A percentile compares a stretch with the other conserved stretches of the same genome.
Evolutionary conservation across 2,113 vertebrate genomes (phyloP).

Genomic region (Atractosteus spatula): DNA sequence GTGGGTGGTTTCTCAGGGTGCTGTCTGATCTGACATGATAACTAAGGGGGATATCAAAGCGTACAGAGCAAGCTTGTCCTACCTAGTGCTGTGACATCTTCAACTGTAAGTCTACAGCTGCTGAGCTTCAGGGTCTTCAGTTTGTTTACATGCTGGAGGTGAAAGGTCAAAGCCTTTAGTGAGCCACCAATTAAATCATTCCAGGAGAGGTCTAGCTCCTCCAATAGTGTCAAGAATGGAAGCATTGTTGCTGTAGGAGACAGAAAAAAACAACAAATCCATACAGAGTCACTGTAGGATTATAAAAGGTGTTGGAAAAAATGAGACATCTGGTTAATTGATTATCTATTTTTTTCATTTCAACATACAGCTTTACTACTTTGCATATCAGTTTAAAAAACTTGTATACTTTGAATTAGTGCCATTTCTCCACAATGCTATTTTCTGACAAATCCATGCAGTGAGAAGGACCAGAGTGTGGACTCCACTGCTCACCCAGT

Average conservation of each 20-base stretch:
- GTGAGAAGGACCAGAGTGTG: no score
- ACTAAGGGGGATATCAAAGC: background rate
- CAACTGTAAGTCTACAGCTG: conserved; percentile 70
- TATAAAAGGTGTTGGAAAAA: no score
- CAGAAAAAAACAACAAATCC: conserved; percentile 7
- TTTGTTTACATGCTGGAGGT: conserved; percentile 63
- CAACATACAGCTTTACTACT: background rate
- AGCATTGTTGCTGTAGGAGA: conserved; percentile 60
- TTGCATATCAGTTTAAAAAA: no score
- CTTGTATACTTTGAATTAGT: no score
- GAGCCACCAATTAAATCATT: conserved; percentile 75
- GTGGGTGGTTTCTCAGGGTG: no score
- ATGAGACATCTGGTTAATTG: no score
- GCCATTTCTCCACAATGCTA: background rate
- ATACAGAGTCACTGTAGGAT: background rate
- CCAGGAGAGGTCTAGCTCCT: conserved; percentile 84
- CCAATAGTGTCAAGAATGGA: conserved; percentile 68
- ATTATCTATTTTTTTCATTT: background rate
- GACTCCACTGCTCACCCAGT: conserved; percentile 57
- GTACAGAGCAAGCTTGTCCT: conserved; percentile 16
- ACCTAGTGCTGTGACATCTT: conserved; percentile 76
- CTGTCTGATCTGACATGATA: background rate
- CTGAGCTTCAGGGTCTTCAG: conserved; percentile 71
- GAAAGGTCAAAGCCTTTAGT: conserved; percentile 61
- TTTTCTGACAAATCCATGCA: background rate